Conservation (phyloP, 2,113 vertebrate species). For the Shinisaurus crocodilurus region DNA sequence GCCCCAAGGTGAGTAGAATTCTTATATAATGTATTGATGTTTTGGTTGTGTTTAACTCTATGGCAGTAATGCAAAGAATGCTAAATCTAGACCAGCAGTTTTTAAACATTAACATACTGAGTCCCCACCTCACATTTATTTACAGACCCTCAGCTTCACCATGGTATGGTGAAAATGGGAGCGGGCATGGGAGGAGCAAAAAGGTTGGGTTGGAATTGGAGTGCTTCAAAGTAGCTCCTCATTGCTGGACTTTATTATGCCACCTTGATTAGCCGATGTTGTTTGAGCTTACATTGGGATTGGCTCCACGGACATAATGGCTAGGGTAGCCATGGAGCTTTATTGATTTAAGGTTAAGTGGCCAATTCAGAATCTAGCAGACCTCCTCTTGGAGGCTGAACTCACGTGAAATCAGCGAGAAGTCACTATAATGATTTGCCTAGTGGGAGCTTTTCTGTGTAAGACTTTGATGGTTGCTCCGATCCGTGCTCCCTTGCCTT, state of each 20-base stretch:
- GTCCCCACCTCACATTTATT: not conserved
- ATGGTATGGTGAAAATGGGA: not conserved
- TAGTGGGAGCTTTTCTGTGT: not conserved
- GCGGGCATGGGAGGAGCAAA: not conserved
- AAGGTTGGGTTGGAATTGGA: not conserved
- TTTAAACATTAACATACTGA: not conserved
- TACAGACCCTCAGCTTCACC: not conserved
- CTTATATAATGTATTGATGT: not conserved
- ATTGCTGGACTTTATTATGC: not conserved
- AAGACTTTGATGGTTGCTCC: not conserved
- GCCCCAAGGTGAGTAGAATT: constrained; percentile 81
- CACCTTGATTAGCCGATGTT: not conserved
- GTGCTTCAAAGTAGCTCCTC: not conserved
- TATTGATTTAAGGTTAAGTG: not conserved
- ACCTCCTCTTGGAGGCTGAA: not conserved
- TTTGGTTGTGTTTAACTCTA: not conserved
- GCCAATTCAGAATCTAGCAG: not conserved
- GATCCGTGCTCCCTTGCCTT: not conserved
- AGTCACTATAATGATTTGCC: not conserved
- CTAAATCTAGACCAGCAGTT: not conserved
- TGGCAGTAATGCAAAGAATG: not conserved
- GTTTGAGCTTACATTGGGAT: not conserved
- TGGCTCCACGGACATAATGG: not conserved
- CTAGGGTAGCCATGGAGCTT: not conserved
- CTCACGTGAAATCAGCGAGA: not conserved